A percentile compares a stretch with the other conserved stretches of the same genome.
Evolutionary conservation across 2,113 vertebrate species (phyloP).

Genomic region (Hydrolagus affinis): DNA sequence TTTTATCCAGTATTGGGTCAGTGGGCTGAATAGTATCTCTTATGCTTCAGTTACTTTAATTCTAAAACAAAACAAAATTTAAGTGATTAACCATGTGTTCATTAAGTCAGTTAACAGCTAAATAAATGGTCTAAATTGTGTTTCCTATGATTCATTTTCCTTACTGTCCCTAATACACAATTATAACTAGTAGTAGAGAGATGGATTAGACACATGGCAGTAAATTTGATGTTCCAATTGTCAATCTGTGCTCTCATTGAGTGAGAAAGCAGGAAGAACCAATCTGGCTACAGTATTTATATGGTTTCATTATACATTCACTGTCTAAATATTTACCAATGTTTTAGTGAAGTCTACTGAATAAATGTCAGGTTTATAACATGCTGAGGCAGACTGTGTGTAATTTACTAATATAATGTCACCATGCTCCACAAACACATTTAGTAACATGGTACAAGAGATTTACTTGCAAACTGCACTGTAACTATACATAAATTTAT

Average conservation of each 20-base stretch:
- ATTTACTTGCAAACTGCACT: neutral
- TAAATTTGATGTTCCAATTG: too few relatives aligned
- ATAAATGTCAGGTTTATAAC: conserved; percentile 5
- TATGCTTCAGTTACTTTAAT: too few relatives aligned
- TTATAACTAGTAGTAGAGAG: too few relatives aligned
- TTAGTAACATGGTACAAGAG: neutral
- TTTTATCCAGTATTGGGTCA: too few relatives aligned
- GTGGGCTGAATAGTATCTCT: too few relatives aligned
- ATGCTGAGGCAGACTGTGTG: neutral
- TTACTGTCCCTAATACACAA: too few relatives aligned
- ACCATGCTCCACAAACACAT: neutral
- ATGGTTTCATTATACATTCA: neutral
- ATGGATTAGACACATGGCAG: too few relatives aligned
- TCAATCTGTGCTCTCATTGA: neutral
- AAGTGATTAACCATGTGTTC: too few relatives aligned
- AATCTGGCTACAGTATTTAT: neutral
- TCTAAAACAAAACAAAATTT: too few relatives aligned
- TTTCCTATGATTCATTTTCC: too few relatives aligned
- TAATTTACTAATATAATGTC: conserved; percentile 13
- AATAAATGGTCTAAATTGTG: too few relatives aligned
- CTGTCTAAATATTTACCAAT: conserved; percentile 1
- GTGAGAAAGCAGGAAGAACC: neutral
- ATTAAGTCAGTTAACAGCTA: too few relatives aligned
- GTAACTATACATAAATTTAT: neutral
- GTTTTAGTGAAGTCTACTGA: neutral